These are phyloP conservation scores for Lipotes vexillifer DNA, from an alignment of 2,113 vertebrate species.

Conservation along the genomic window DNA sequence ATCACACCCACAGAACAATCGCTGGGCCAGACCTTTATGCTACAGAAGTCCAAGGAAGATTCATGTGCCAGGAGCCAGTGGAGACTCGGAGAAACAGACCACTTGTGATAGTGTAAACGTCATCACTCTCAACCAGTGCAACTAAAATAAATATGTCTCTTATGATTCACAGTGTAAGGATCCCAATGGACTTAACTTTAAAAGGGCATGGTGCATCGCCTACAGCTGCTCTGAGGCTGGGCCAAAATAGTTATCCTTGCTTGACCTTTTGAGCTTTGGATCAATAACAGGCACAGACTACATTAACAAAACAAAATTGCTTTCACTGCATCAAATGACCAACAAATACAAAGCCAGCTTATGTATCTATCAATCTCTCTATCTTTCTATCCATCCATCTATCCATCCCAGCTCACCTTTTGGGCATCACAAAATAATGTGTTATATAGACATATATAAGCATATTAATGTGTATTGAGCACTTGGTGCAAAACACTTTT, in stretches of 20 bases:
- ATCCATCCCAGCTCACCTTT: not conserved
- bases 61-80: not conserved
- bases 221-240: not conserved
- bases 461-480: not conserved
- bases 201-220: constrained; percentile 12
- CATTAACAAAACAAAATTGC: not conserved
- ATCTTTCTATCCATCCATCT: not conserved
- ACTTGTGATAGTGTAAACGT: not conserved
- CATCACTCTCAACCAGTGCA: not conserved
- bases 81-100: not conserved
- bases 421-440: not conserved
- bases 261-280: constrained; percentile 37
- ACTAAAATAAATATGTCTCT: not conserved
- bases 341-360: not conserved
- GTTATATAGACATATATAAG: not conserved
- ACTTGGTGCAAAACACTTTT: not conserved
- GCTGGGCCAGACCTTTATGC: not conserved
- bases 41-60: not conserved
- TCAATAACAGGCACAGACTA: constrained; percentile 23
- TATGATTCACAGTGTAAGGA: constrained; percentile 46
- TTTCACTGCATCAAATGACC: not conserved
- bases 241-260: constrained; percentile 47
- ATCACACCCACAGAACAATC: not conserved
- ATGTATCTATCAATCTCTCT: not conserved
- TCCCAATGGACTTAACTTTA: not conserved